Percentiles rank a stretch among this genome's conserved stretches.
These are phyloP conservation scores for Cantharis rustica DNA, from an alignment of 2,888 invertebrate species.

Conservation along the genomic window DNA sequence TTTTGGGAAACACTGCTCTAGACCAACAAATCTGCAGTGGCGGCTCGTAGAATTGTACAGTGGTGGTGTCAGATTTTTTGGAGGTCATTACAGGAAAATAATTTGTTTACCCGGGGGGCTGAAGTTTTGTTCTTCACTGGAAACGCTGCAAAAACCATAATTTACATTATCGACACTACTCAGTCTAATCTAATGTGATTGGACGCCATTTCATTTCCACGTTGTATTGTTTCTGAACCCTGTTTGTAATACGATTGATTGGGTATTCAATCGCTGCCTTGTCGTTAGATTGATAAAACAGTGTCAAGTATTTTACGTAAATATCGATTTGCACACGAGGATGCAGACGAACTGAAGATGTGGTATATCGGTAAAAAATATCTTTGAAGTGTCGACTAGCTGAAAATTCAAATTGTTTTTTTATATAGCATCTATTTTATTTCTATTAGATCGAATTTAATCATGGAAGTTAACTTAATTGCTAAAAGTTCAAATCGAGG, in stretches of 20 bases:
- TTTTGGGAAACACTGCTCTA: no score
- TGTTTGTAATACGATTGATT: background rate
- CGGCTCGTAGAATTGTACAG: no score
- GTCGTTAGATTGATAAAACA: background rate
- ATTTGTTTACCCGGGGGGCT: no score
- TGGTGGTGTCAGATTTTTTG: no score
- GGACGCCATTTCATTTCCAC: background rate
- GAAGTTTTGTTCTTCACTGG: no score
- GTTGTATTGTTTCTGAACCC: background rate
- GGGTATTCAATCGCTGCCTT: background rate
- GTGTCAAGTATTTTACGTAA: background rate
- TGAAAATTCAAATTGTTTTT: background rate
- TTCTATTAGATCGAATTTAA: background rate
- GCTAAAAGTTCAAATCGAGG: background rate
- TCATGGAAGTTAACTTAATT: background rate
- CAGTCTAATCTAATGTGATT: no score
- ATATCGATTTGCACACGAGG: background rate
- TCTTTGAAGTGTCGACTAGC: background rate
- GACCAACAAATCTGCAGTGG: no score
- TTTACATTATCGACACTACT: no score
- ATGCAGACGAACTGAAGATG: background rate
- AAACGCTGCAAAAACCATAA: no score
- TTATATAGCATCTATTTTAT: background rate
- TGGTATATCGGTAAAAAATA: background rate
- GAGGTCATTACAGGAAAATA: no score